Evolutionary conservation across 2,113 vertebrate species (phyloP).

Genomic region (Orientallactaga bullata): DNA sequence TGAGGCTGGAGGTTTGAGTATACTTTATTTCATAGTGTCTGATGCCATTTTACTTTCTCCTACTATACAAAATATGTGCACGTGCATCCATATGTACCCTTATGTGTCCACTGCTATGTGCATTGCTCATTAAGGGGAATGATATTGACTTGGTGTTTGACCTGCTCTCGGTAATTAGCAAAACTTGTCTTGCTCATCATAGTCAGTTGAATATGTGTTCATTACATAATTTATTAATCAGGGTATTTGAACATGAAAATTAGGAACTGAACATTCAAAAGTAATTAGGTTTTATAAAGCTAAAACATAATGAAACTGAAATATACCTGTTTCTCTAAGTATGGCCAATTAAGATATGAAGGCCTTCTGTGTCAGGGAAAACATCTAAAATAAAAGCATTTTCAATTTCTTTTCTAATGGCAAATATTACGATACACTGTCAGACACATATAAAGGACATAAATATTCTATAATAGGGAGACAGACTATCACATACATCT

Average conservation of each 20-base stretch:
- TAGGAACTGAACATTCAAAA: background rate
- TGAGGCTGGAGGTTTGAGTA: background rate
- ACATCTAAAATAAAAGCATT: constrained; percentile 4
- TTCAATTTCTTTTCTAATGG: background rate
- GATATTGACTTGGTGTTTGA: background rate
- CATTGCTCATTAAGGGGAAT: background rate
- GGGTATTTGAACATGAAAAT: background rate
- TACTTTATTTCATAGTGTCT: background rate
- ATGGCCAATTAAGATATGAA: background rate
- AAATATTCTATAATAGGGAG: background rate
- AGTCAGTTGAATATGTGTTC: background rate
- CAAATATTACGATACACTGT: background rate
- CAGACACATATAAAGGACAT: background rate
- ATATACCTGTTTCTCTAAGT: background rate
- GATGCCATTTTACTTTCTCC: background rate
- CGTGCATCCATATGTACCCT: background rate
- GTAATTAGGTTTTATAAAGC: constrained; percentile 13
- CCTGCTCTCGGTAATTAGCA: background rate
- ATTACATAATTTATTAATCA: background rate
- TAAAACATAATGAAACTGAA: background rate
- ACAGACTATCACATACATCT: background rate
- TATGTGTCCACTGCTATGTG: background rate
- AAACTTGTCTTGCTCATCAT: background rate
- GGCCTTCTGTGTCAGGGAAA: background rate
- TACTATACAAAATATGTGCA: background rate